Percentiles rank a stretch among this genome's conserved stretches.
phyloP scores from a whole-genome alignment of 2,797 vertebrate genomes.

The Dermochelys coriacea region DNA sequence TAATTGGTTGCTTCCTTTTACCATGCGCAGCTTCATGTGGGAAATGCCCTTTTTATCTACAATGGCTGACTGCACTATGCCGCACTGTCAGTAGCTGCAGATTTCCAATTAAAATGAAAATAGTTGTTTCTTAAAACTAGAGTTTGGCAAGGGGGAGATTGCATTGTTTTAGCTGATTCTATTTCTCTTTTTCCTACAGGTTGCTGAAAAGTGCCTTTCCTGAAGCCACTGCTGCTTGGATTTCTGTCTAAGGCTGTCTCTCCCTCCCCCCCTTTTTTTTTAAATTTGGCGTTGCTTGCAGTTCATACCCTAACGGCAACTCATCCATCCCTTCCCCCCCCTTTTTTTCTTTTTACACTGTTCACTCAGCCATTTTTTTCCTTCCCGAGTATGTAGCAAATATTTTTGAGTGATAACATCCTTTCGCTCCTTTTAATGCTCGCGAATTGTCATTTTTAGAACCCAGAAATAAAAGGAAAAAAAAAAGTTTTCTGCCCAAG shows the following conservation, averaged over 20 bases:
- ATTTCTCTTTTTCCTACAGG: constrained; percentile 82
- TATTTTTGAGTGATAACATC: constrained; percentile 30
- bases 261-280: constrained; percentile 56
- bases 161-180: constrained; percentile 73
- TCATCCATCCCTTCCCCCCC: constrained; percentile 9
- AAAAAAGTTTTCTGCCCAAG: constrained; percentile 67
- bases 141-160: constrained; percentile 45
- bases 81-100: constrained; percentile 70
- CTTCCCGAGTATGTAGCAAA: constrained; percentile 72
- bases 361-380: constrained; percentile 74
- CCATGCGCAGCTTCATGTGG: constrained; percentile 82
- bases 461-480: constrained; percentile 69
- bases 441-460: constrained; percentile 66
- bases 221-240: constrained; percentile 85
- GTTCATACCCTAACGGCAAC: constrained; percentile 72
- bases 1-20: constrained; percentile 81
- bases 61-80: constrained; percentile 73
- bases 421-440: constrained; percentile 63
- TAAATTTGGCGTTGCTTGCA: constrained; percentile 74
- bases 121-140: not conserved
- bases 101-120: constrained; percentile 63
- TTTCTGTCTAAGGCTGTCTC: constrained; percentile 81
- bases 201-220: constrained; percentile 87
- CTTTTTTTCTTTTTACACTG: constrained; percentile 37
- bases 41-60: constrained; percentile 78